Evolutionary conservation across 2,888 invertebrate genomes (phyloP), one percentile per base, ranked within the genome.

Genomic region (Scaptomyza reducta): DNA sequence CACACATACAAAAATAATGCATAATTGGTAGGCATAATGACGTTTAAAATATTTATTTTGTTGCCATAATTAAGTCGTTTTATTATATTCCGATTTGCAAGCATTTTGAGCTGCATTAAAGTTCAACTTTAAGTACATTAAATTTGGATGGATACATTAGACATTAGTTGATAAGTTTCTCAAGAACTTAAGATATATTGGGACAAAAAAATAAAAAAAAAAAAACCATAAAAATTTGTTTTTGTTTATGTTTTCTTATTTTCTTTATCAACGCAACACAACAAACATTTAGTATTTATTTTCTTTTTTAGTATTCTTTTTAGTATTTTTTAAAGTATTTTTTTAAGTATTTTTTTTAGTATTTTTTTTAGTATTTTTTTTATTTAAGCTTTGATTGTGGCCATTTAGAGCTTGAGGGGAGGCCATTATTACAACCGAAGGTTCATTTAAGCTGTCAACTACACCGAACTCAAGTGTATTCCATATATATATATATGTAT

Each of bases 341-440:
- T 40, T 31, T 62, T 49, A 29, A 40, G 53, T 45, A n/a, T 33
- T 13, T 1, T 35, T 25, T 25, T 11, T 10, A 22, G 35, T 1
- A 0, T 10, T 29, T 13, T 29, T 6, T 59, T 42, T 41, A n/a
- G n/a, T 18, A 35, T 56, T 51, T 62, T 38, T 42, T 62, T 53
- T 58, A 35, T 54, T 66, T 51, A 42, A 60, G 35, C 47, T 76
- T 70, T 76, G 70, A 74, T 74, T 74, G 74, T 76, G 74, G 67
- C 77, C 74, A 44, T 61, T 47, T 35, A 41, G 51, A 50, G 40
- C 35, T 31, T 50, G 53, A 33, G 60, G 76, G 76, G 60, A 71
- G 76, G 66, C 74, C 77, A 68, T 63, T 74, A 41, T 63, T 79
- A 79, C 85, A 79, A 85, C 85, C 79, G 79, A 79, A 81, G 71